Conservation (phyloP, 2,797 vertebrate genomes). For the Eulemur rubriventer region DNA sequence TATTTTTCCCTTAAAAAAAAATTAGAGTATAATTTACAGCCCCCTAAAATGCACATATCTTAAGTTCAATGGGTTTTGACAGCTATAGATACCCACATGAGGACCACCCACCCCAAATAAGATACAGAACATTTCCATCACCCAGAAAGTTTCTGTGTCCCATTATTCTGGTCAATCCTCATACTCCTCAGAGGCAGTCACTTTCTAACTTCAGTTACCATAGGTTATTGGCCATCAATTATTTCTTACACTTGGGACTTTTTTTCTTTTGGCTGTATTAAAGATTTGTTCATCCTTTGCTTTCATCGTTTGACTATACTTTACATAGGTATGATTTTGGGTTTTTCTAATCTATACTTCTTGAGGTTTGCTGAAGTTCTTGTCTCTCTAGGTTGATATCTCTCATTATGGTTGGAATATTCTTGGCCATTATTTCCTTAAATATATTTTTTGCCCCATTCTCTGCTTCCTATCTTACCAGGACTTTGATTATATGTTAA, state of each 20-base stretch:
- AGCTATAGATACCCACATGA: not conserved
- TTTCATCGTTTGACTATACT: not conserved
- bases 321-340: no score
- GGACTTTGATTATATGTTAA: not conserved
- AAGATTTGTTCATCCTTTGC: not conserved
- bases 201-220: not conserved
- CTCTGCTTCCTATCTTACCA: not conserved
- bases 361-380: not conserved
- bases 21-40: not conserved
- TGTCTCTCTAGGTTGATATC: not conserved
- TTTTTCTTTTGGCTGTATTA: not conserved
- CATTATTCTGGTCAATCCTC: not conserved
- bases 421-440: not conserved
- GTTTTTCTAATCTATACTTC: not conserved
- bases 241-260: not conserved
- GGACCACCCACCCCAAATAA: not conserved
- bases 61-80: not conserved
- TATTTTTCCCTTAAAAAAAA: not conserved
- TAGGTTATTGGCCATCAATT: not conserved
- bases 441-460: not conserved
- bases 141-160: not conserved
- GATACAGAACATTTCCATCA: not conserved
- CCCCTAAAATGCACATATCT: not conserved
- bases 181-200: not conserved
- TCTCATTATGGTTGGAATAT: not conserved